These are phyloP conservation scores for Syrmaticus mikado DNA, from an alignment of 2,113 vertebrate genomes.

Conservation along the genomic window DNA sequence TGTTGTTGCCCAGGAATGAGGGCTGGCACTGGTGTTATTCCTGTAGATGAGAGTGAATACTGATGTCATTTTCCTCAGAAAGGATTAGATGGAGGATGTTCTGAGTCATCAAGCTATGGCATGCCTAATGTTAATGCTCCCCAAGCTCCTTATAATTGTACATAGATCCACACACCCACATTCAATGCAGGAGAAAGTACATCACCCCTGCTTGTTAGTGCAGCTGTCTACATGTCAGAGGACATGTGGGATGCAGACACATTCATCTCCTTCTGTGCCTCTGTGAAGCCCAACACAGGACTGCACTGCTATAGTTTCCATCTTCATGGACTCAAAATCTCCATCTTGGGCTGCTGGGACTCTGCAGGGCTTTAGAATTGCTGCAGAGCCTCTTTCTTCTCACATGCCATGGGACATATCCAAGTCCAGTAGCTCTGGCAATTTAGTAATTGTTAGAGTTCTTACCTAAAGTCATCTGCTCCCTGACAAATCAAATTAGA, in stretches of 20 bases:
- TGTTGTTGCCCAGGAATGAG: neutral
- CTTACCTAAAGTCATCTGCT: neutral
- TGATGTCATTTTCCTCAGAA: neutral
- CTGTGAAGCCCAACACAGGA: neutral
- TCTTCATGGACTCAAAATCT: neutral
- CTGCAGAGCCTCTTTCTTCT: neutral
- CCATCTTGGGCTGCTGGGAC: neutral
- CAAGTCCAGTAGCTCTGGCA: neutral
- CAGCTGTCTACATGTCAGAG: neutral
- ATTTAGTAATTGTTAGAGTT: neutral
- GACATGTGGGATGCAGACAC: neutral
- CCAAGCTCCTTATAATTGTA: neutral
- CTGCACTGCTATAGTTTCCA: neutral
- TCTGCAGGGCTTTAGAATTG: neutral
- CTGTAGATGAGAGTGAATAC: neutral
- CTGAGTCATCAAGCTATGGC: neutral
- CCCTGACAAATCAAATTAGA: neutral
- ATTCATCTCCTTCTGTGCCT: neutral
- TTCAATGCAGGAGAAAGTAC: neutral
- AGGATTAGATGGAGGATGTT: neutral
- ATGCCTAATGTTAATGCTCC: neutral
- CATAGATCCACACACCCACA: fast-evolving
- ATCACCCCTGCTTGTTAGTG: neutral
- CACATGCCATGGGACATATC: neutral
- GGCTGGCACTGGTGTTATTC: neutral